These are phyloP conservation scores for Harpagus bidentatus DNA, from an alignment of 2,113 vertebrate genomes.

Conservation along the genomic window DNA sequence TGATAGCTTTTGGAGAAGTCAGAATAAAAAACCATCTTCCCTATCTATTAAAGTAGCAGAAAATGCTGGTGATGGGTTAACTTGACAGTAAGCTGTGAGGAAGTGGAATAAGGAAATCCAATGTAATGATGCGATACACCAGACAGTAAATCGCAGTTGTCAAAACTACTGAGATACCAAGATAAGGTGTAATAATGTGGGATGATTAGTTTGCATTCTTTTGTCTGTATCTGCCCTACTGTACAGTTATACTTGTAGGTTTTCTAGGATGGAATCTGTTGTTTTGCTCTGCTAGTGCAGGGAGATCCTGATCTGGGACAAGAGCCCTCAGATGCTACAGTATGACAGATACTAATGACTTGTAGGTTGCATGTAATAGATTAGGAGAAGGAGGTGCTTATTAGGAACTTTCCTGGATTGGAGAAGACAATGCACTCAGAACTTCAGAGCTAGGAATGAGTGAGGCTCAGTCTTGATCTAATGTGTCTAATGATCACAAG, in stretches of 20 bases:
- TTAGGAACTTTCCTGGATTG: background rate
- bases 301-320: background rate
- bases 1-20: background rate
- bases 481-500: background rate
- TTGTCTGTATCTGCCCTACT: background rate
- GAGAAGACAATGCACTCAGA: background rate
- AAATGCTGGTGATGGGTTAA: background rate
- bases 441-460: background rate
- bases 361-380: background rate
- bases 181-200: background rate
- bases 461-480: background rate
- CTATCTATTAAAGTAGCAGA: background rate
- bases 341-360: background rate
- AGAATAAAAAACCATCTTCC: background rate
- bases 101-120: background rate
- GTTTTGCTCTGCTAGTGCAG: background rate
- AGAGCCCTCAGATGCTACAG: background rate
- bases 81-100: background rate
- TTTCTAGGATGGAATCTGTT: background rate
- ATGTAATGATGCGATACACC: background rate
- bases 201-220: background rate
- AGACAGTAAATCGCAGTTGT: background rate
- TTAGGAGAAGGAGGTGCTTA: background rate
- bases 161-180: background rate
- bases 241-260: background rate